Percentiles rank a stretch among this genome's conserved stretches.
These are phyloP conservation scores for Notamacropus eugenii DNA, from an alignment of 2,797 vertebrate species.

Conservation along the genomic window DNA sequence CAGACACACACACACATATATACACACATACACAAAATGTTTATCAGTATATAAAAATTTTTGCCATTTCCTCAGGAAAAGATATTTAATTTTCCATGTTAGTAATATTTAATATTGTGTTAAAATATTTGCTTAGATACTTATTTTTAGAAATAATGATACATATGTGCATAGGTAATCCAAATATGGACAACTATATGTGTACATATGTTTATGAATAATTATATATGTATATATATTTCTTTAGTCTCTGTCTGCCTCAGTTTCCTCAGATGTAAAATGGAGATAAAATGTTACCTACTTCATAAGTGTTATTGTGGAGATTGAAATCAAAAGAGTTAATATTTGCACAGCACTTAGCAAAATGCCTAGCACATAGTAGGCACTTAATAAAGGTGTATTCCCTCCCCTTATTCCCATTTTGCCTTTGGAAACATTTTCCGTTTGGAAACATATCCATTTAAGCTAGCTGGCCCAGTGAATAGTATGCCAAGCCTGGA, in stretches of 20 bases:
- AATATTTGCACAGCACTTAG: too few relatives aligned
- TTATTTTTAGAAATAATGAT: neutral
- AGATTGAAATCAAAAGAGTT: too few relatives aligned
- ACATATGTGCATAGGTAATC: too few relatives aligned
- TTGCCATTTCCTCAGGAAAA: too few relatives aligned
- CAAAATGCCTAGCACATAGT: too few relatives aligned
- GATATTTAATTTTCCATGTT: too few relatives aligned
- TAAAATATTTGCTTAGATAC: too few relatives aligned
- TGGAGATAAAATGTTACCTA: neutral
- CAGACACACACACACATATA: too few relatives aligned
- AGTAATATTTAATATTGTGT: too few relatives aligned
- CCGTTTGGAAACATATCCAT: neutral
- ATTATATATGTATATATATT: too few relatives aligned
- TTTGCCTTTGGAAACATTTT: neutral
- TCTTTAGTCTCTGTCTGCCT: neutral
- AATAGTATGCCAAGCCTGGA: neutral
- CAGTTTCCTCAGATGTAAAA: neutral
- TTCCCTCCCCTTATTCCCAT: neutral
- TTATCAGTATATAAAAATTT: neutral
- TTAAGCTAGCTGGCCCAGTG: neutral
- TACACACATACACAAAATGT: neutral
- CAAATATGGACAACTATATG: too few relatives aligned
- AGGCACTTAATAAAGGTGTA: neutral
- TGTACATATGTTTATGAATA: too few relatives aligned
- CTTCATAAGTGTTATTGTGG: neutral